Percentiles rank a stretch among this genome's conserved stretches.
Conservation (phyloP, 2,888 invertebrate genomes). For the Chironomus tentans region DNA sequence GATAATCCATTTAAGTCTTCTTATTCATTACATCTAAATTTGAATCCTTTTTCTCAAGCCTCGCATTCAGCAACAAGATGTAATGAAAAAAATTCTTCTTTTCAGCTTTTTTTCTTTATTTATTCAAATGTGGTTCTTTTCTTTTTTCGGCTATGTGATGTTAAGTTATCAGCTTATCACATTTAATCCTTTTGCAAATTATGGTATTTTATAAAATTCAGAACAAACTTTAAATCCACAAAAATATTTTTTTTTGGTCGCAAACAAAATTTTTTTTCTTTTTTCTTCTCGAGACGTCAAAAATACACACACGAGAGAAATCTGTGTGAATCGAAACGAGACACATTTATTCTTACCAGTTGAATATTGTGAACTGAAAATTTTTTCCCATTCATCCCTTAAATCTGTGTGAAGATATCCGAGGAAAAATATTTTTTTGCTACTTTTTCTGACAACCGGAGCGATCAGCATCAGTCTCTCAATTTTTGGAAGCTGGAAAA, state of each 20-base stretch:
- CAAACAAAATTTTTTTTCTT: no score
- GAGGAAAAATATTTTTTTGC: neutral
- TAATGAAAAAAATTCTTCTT: neutral
- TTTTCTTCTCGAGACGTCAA: neutral
- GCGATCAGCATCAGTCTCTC: no score
- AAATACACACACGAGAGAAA: neutral
- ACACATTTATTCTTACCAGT: constrained; percentile 22
- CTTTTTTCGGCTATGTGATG: no score
- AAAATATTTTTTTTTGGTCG: neutral
- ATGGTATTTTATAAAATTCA: neutral
- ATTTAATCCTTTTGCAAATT: no score
- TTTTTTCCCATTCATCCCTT: neutral
- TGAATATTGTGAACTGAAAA: constrained; percentile 23
- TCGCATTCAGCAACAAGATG: neutral
- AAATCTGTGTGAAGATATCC: neutral
- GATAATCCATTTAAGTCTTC: constrained; percentile 7
- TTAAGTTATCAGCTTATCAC: no score
- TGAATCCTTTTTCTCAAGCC: no score
- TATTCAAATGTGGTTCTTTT: neutral
- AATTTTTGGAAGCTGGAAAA: no score
- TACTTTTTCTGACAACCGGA: no score
- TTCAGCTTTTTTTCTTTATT: neutral
- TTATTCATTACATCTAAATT: neutral
- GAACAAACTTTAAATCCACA: neutral
- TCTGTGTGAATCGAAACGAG: neutral